Conservation (phyloP, 2,888 invertebrate genomes). For the Cremastobaeus sp. region DNA sequence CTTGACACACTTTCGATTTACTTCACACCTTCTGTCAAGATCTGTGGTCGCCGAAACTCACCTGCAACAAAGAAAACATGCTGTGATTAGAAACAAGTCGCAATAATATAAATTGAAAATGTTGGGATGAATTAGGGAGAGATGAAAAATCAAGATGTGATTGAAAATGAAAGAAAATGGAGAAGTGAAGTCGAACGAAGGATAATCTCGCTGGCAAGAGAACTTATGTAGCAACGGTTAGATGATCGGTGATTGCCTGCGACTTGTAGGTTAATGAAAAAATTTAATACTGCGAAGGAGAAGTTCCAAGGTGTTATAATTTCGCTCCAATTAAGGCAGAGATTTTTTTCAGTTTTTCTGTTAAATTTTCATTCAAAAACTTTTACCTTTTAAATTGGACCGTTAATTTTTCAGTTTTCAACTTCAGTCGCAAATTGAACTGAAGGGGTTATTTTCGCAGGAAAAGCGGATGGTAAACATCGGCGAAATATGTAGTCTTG, state of each 20-base stretch:
- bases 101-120: neutral
- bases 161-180: slow-evolving; percentile 20
- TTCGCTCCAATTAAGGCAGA: no score
- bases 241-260: slow-evolving; percentile 51
- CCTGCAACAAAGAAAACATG: slow-evolving; percentile 65
- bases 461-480: neutral
- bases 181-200: slow-evolving; percentile 38
- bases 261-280: no score
- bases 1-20: slow-evolving; percentile 45
- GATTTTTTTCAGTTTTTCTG: no score
- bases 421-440: no score
- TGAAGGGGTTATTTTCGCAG: neutral
- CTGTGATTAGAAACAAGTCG: slow-evolving; percentile 27
- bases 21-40: slow-evolving; percentile 30
- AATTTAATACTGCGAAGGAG: no score
- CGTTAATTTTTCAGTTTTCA: no score
- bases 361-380: no score
- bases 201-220: slow-evolving; percentile 50
- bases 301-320: no score
- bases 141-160: no score
- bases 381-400: no score
- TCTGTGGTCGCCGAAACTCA: slow-evolving; percentile 48
- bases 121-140: slow-evolving; percentile 27
- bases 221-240: slow-evolving; percentile 42
- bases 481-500: no score